Evolutionary conservation across 2,888 invertebrate species (phyloP).

Genomic region (Horisme vitalbata): DNA sequence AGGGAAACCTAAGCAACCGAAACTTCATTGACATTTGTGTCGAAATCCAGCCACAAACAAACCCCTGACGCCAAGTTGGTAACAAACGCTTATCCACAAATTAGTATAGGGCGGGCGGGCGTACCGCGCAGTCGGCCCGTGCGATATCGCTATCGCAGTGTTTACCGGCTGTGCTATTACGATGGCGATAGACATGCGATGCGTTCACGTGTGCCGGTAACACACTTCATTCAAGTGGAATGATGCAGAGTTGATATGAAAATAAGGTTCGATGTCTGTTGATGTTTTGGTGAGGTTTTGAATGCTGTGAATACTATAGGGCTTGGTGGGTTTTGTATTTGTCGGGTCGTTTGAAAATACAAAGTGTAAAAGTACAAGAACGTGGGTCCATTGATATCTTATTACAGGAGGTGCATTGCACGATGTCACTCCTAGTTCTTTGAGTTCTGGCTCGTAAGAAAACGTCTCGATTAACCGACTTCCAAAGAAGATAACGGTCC

Average conservation of each 20-base stretch:
- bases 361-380: no score
- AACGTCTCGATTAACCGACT: no score
- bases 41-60: slow-evolving; percentile 2
- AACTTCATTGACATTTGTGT: no score
- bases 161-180: slow-evolving; percentile 38
- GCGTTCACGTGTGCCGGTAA: slow-evolving; percentile 42
- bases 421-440: no score
- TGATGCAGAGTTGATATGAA: slow-evolving; percentile 31
- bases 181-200: slow-evolving; percentile 57
- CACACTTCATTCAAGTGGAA: slow-evolving; percentile 28
- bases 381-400: no score
- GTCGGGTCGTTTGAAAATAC: no score
- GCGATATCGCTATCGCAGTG: slow-evolving; percentile 1
- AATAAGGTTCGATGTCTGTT: slow-evolving; percentile 33
- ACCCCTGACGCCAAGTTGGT: slow-evolving; percentile 19
- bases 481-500: no score
- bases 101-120: slow-evolving; percentile 71
- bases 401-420: no score
- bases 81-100: slow-evolving; percentile 23
- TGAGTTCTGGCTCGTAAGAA: no score
- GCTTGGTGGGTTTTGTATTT: no score
- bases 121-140: slow-evolving; percentile 44
- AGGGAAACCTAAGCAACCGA: neutral
- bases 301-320: no score
- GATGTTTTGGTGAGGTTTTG: no score